Base-by-base conservation (phyloP, 2,113 vertebrate species). In the Mustela nigripes region DNA sequence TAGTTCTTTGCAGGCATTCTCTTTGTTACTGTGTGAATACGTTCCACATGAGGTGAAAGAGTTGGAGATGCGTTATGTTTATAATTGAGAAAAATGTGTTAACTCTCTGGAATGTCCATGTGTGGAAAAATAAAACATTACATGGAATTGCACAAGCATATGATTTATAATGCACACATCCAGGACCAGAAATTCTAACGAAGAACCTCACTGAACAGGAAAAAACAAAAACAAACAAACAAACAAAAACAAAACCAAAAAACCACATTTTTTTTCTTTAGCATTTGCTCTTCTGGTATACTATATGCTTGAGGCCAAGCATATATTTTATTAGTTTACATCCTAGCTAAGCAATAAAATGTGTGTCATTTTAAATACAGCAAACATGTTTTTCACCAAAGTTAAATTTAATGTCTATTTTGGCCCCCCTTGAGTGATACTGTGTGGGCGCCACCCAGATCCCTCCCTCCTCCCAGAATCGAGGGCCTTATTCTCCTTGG, bases 331-430 rank as follows among this genome's bases (percentile, higher is more conserved):
- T 97, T 96, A 96, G 94, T 80, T 94, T 87, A 96, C 96, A 56
- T 79, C 83, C 94, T 94, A 93, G 94, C 92, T 98, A 97, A 98
- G 97, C 96, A 97, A 97, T 96, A 94, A 96, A 96, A 94, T 96
- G 36, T 94, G 45, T 92, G 87, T 91, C 39, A 1, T 94, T 91
- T 97, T 79, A 95, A 96, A 97, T 85, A 81, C 90, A 94, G 92
- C 89, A 94, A 97, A 95, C 10, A 80, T 63, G 5, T n/a, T 60
- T 87, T 88, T 22, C 79, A 73, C 45, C 63, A 39, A 81, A 45
- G 42, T 78, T 78, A 62, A 31, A 92, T 67, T 67, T 62, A 63
- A 82, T 19, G 39, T 88, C 82, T 60, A 78, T 39, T 56, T 82
- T 80, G 79, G 36, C 7, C 9, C 36, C 63, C 78, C 31, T 4